Evolutionary conservation across 2,888 invertebrate species (phyloP), one percentile per base, ranked within the genome.

Genomic region (Sarcophaga variegata): DNA sequence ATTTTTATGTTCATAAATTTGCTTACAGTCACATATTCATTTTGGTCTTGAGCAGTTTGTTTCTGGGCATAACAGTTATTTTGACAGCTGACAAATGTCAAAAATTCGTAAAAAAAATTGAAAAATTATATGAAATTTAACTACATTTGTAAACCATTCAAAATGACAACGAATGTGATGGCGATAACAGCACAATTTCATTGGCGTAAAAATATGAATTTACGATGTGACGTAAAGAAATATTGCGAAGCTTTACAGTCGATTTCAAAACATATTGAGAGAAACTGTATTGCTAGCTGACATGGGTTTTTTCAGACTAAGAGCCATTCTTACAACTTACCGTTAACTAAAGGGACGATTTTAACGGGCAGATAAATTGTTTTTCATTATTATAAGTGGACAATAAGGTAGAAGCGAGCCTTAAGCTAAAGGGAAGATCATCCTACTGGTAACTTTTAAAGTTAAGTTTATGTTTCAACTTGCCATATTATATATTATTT

Each of bases 21-120:
- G 54, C 2, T 54, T 59, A 70, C 54, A 47, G 67, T 69, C 0
- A 67, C 47, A 69, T 69, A 62, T 60, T 49, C 20, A 62, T 37
- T n/a, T 10, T 54, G 62, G 11, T 72, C 6, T 74, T 60, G 77
- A 72, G 37, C 37, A 37, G 8, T 10, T 37, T 47, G 47, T 66
- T 60, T 66, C 11, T 59, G n/a, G 27, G 10, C 60, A 66, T 72
- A 81, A 83, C 81, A 62, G 83, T 71, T 81, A 81, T 78, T 87
- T 83, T 87, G 86, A 84, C 81, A 87, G 86, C 83, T 84, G 86
- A 59, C 86, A 86, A 83, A 83, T 86, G 77, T 77, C 72, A 83
- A 83, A 80, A 76, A 82, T 49, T n/a, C 12, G 10, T n/a, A 12
- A 76, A 12, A 25, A 76, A 64, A 70, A 64, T n/a, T 70, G 63